A percentile compares a stretch with the other conserved stretches of the same genome.
Conservation (phyloP, 2,888 invertebrate genomes). For the Pollenia labialis region DNA sequence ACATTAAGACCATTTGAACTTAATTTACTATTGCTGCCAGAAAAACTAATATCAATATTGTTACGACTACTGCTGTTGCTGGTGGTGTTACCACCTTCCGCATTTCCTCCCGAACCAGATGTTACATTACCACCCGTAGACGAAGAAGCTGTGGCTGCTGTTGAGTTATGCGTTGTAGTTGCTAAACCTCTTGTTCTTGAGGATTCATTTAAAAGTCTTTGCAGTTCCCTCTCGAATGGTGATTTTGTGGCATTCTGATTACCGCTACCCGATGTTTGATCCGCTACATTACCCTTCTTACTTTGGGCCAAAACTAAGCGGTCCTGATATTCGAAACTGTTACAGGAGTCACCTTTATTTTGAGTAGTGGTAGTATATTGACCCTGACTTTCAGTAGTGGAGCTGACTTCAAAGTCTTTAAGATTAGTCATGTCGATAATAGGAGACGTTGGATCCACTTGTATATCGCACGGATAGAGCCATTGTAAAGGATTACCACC, state of each 20-base stretch:
- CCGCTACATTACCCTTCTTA: slow-evolving; percentile 79
- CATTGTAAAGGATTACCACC: slow-evolving; percentile 85
- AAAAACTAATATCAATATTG: slow-evolving; percentile 81
- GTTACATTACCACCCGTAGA: slow-evolving; percentile 75
- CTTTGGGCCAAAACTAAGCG: slow-evolving; percentile 67
- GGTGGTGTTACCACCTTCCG: slow-evolving; percentile 76
- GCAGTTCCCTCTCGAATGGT: slow-evolving; percentile 92
- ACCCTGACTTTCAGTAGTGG: slow-evolving; percentile 85
- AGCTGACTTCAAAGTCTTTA: slow-evolving; percentile 84
- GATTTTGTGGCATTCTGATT: slow-evolving; percentile 82
- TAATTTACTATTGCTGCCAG: slow-evolving; percentile 82
- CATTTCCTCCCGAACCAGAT: slow-evolving; percentile 74
- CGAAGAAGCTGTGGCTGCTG: slow-evolving; percentile 70
- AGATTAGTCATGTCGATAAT: slow-evolving; percentile 82
- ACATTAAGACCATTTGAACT: slow-evolving; percentile 78
- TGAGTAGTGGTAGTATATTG: slow-evolving; percentile 86
- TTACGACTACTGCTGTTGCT: slow-evolving; percentile 81
- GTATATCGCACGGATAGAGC: slow-evolving; percentile 87
- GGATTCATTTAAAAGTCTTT: slow-evolving; percentile 89
- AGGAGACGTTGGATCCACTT: slow-evolving; percentile 84
- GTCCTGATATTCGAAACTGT: slow-evolving; percentile 87
- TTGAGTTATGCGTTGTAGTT: slow-evolving; percentile 74
- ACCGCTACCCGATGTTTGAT: slow-evolving; percentile 61
- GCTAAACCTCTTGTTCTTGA: slow-evolving; percentile 80
- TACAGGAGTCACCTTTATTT: slow-evolving; percentile 87